These are phyloP conservation scores for Cryptomyrus ogoouensis DNA, from an alignment of 2,113 vertebrate species.

Conservation along the genomic window DNA sequence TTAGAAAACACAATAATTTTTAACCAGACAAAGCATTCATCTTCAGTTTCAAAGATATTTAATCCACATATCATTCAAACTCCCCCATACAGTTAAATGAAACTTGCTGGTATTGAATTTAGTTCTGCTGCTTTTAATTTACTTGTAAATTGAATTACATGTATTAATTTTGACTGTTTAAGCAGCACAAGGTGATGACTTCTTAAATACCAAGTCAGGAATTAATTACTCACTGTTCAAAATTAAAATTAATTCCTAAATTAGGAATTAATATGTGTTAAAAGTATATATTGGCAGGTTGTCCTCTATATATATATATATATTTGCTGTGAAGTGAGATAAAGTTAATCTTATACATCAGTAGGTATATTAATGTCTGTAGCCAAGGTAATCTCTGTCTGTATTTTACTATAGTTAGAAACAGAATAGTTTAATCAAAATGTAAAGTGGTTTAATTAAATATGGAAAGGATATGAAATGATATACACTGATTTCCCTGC, in stretches of 20 bases:
- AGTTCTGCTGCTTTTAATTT: not conserved
- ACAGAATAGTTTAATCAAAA: not conserved
- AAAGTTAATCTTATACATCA: not conserved
- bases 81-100: not conserved
- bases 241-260: not conserved
- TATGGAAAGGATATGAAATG: not conserved
- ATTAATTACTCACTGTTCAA: not conserved
- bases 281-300: not conserved
- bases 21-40: not conserved
- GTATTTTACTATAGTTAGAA: not conserved
- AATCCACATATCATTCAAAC: not conserved
- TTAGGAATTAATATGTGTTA: not conserved
- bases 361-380: not conserved
- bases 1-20: not conserved
- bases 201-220: not conserved
- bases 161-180: not conserved
- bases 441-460: not conserved
- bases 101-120: not conserved
- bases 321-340: not conserved
- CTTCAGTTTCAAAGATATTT: not conserved
- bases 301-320: not conserved
- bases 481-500: conserved; percentile 12
- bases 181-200: not conserved
- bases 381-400: not conserved
- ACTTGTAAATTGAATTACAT: not conserved